These are phyloP conservation scores for Dolichotis patagonum DNA, from an alignment of 2,113 vertebrate genomes.

Conservation along the genomic window DNA sequence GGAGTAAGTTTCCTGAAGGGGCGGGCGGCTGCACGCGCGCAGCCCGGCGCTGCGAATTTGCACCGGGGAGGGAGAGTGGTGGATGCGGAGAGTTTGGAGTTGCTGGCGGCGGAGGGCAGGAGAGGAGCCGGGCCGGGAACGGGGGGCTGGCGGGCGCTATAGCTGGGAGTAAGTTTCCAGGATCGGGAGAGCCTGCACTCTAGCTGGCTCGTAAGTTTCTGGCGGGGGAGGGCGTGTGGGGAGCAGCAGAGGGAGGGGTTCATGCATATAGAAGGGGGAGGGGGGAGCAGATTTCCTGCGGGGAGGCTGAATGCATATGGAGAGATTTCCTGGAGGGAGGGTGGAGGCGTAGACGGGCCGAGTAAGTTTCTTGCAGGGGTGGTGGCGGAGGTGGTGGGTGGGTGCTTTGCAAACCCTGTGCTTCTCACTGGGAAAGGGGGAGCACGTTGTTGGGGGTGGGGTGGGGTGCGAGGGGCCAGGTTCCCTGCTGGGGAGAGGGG, in stretches of 20 bases:
- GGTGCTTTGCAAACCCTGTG: conserved; percentile 58
- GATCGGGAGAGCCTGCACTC: conserved; percentile 71
- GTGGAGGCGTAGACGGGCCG: conserved; percentile 78
- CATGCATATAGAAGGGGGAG: conserved; percentile 74
- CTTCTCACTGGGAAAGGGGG: conserved; percentile 42
- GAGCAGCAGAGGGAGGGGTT: conserved; percentile 75
- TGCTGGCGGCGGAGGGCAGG: conserved; percentile 71
- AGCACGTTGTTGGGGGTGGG: conserved; percentile 7
- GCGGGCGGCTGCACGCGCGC: conserved; percentile 80
- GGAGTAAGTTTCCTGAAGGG: conserved; percentile 83
- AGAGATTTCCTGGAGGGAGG: conserved; percentile 84
- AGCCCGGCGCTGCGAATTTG: conserved; percentile 75
- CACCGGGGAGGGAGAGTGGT: conserved; percentile 73
- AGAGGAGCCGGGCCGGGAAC: conserved; percentile 65
- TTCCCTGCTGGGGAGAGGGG: conserved; percentile 75
- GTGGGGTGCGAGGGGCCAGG: conserved; percentile 47
- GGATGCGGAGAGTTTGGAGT: conserved; percentile 82
- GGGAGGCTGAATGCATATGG: conserved; percentile 82
- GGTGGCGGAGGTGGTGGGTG: conserved; percentile 67
- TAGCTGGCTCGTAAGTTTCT: conserved; percentile 80
- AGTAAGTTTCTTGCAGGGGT: conserved; percentile 82
- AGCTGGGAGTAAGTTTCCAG: conserved; percentile 80
- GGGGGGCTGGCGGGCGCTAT: conserved; percentile 71
- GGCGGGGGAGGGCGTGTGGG: conserved; percentile 73
- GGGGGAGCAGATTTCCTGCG: conserved; percentile 82